These are phyloP conservation scores for Zaprionus bogoriensis DNA, from an alignment of 2,888 invertebrate species.

Conservation along the genomic window DNA sequence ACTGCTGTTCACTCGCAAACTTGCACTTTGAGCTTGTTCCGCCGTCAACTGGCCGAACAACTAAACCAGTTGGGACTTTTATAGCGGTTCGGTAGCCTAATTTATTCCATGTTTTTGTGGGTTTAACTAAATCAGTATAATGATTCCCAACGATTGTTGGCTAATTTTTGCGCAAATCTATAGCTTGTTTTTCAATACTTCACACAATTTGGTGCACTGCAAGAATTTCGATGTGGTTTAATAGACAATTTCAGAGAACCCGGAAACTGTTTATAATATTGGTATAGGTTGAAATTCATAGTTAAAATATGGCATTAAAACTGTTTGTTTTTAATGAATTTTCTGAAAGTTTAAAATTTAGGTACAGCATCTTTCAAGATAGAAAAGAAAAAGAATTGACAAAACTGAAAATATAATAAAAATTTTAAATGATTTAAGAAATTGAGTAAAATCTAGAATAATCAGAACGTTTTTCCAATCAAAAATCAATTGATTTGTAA, in stretches of 20 bases:
- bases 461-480: too few relatives aligned
- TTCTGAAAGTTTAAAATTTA: too few relatives aligned
- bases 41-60: conserved; percentile 11
- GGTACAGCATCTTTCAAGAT: too few relatives aligned
- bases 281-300: too few relatives aligned
- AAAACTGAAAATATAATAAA: background rate
- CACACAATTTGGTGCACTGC: background rate
- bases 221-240: background rate
- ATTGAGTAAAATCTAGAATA: background rate
- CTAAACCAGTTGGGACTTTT: conserved; percentile 21
- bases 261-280: too few relatives aligned
- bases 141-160: conserved; percentile 13
- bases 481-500: too few relatives aligned
- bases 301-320: too few relatives aligned
- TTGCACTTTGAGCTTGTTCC: conserved; percentile 9
- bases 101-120: conserved; percentile 18
- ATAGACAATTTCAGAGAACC: too few relatives aligned
- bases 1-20: too few relatives aligned
- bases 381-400: too few relatives aligned
- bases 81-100: conserved; percentile 18
- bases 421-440: background rate
- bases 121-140: conserved; percentile 21
- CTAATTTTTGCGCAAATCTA: conserved; percentile 3
- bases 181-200: background rate
- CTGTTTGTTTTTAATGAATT: too few relatives aligned